Base-by-base conservation (phyloP, 2,113 vertebrate species). In the Eolophus roseicapilla region DNA sequence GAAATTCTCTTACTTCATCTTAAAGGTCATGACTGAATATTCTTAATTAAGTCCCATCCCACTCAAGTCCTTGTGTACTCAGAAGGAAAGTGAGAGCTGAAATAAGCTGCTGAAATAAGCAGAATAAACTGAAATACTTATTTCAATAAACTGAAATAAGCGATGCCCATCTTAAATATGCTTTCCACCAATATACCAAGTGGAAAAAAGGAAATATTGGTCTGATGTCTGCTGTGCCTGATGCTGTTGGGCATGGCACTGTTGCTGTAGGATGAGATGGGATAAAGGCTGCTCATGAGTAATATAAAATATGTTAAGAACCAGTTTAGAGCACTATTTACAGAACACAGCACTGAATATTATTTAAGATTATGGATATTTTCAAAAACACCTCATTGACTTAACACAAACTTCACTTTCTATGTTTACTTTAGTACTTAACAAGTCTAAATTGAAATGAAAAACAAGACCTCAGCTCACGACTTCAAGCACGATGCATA, bases 161-260 rank as follows among this genome's bases (percentile, higher is more conserved):
- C 7, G 23, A 89, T 27, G 39, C 4, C 23, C 25, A 44, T n/a
- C 59, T 43, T 33, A 41, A 63, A 33, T 15, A 47, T 6, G n/a
- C 7, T 62, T 87, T 69, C 49, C 52, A 62, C 17, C 24, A 70
- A 35, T 3, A 11, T 5, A 63, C 13, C 1, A 1, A 75, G 20
- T 7, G 6, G 7, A 9, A 2, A 77, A 93, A 83, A 77, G 19
- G 68, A 59, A 55, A 52, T 80, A 41, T 1, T 65, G 33, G 59
- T 10, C 25, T 9, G 14, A 43, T 24, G 11, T 10, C 27, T 71
- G 1, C 17, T 37, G 46, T 27, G n/a, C 19, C 46, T 74, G 68
- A 46, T 1, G 1, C 12, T 41, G 21, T 1, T 44, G 57, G 31
- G 23, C 33, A 57, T 1, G 9, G 44, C 37, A 74, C 13, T 8